These are phyloP conservation scores for Epicauta chinensis DNA, from an alignment of 1,140 invertebrate genomes.

Conservation along the genomic window DNA sequence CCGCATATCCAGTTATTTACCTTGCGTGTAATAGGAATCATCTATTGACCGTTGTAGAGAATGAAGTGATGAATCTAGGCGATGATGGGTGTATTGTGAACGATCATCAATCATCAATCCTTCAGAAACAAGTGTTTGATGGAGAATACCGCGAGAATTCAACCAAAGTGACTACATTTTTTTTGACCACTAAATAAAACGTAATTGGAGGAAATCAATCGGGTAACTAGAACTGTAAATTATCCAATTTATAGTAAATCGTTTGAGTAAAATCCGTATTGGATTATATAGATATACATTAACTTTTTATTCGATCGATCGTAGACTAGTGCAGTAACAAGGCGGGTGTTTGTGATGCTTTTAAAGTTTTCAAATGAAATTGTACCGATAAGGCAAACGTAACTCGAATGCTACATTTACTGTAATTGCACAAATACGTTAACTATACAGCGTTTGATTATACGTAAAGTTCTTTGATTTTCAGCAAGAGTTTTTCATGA, in stretches of 20 bases:
- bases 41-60: constrained; percentile 9
- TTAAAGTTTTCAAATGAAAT: background rate
- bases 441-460: too few species aligned
- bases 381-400: constrained; percentile 13
- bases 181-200: constrained; percentile 11
- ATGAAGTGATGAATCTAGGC: constrained; percentile 20
- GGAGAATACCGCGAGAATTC: constrained; percentile 10
- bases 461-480: too few species aligned
- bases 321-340: background rate
- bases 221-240: background rate
- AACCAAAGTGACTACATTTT: constrained; percentile 15
- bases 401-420: constrained; percentile 5
- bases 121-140: constrained; percentile 24
- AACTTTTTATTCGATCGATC: constrained; percentile 1
- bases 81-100: constrained; percentile 12
- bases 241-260: too few species aligned
- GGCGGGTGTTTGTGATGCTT: too few species aligned
- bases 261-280: too few species aligned
- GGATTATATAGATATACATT: too few species aligned
- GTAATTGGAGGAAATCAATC: too few species aligned
- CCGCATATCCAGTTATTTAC: too few species aligned
- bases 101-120: constrained; percentile 19
- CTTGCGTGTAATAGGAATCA: background rate
- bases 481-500: too few species aligned
- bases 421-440: too few species aligned